These are phyloP conservation scores for Synergus itoensis DNA, from an alignment of 2,888 invertebrate genomes.

Conservation along the genomic window DNA sequence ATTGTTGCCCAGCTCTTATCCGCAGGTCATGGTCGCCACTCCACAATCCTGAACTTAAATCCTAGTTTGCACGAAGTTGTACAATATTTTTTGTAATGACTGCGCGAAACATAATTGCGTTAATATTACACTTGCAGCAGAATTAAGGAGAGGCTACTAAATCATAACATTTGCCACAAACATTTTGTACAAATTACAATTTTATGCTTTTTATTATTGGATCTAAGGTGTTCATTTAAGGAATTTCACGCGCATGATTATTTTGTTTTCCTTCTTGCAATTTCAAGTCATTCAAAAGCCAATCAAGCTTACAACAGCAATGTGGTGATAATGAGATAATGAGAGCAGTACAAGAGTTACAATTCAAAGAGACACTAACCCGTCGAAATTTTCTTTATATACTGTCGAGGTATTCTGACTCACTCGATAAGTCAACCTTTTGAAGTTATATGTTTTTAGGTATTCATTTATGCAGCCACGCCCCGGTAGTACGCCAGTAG, in stretches of 20 bases:
- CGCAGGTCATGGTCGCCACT: conserved; percentile 71
- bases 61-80: conserved; percentile 53
- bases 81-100: conserved; percentile 32
- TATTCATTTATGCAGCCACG: conserved; percentile 74
- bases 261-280: too few species aligned
- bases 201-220: too few species aligned
- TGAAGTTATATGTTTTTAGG: conserved; percentile 33
- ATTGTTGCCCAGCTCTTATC: conserved; percentile 70
- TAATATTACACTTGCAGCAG: not conserved
- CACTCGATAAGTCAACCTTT: conserved; percentile 43
- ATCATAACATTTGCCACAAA: not conserved
- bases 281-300: too few species aligned
- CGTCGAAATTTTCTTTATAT: too few species aligned
- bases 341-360: too few species aligned
- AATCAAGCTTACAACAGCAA: too few species aligned
- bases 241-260: too few species aligned
- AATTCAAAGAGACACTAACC: too few species aligned
- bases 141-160: not conserved
- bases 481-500: conserved; percentile 67
- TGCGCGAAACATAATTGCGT: not conserved
- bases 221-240: too few species aligned
- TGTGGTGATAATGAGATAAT: too few species aligned
- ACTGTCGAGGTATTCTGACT: conserved; percentile 49
- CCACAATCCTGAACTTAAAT: conserved; percentile 59
- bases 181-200: not conserved